These are phyloP conservation scores for Crossocerus cetratus DNA, from an alignment of 2,888 invertebrate genomes.

Conservation along the genomic window DNA sequence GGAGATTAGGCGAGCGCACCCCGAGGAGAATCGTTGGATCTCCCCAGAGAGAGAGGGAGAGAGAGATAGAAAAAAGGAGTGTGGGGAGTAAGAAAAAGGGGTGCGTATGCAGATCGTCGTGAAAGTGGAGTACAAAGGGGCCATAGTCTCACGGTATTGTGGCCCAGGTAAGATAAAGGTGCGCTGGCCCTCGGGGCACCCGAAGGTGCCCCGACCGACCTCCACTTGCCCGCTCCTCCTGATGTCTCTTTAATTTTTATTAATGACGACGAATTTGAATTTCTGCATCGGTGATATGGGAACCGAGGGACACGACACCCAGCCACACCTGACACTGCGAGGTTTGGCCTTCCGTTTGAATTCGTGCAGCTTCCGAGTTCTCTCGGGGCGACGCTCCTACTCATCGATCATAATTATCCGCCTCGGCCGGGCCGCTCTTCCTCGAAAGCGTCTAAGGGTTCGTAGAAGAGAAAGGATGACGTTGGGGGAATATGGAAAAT, in stretches of 20 bases:
- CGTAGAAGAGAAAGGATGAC: no score
- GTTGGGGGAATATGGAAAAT: no score
- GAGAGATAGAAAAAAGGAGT: constrained; percentile 9
- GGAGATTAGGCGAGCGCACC: constrained; percentile 39
- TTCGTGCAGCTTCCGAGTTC: constrained; percentile 8
- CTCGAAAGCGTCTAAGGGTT: no score
- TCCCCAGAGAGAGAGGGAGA: constrained; percentile 12
- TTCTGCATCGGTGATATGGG: constrained; percentile 77
- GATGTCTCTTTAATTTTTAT: constrained; percentile 78
- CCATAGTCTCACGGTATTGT: constrained; percentile 77
- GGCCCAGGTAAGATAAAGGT: constrained; percentile 76
- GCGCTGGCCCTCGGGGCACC: constrained; percentile 38
- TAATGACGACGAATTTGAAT: constrained; percentile 76
- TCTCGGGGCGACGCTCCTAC: constrained; percentile 32
- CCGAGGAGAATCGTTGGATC: neutral
- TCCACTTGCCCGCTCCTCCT: constrained; percentile 60
- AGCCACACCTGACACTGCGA: constrained; percentile 8
- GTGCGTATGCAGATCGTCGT: constrained; percentile 73
- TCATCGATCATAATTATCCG: constrained; percentile 74
- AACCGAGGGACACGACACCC: constrained; percentile 54
- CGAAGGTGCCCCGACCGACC: constrained; percentile 43
- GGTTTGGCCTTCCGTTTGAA: constrained; percentile 1
- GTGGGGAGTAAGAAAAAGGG: constrained; percentile 48
- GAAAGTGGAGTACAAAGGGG: constrained; percentile 74
- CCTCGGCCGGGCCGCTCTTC: neutral